phyloP scores from a whole-genome alignment of 2,797 vertebrate species.

The Propithecus perrieri region DNA sequence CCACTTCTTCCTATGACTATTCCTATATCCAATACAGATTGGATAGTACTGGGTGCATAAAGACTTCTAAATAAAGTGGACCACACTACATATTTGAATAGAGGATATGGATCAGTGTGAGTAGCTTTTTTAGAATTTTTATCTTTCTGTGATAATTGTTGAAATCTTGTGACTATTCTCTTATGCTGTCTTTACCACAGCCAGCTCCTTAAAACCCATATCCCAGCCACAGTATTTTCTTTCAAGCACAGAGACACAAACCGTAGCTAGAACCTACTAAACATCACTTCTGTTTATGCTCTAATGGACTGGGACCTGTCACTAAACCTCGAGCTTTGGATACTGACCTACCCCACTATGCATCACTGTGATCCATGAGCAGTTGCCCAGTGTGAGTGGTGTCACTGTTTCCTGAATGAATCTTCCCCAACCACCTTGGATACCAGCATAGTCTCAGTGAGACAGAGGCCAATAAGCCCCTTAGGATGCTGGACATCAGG shows the following conservation, averaged over 20 bases:
- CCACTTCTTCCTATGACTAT: neutral
- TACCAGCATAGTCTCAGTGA: neutral
- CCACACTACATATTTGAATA: neutral
- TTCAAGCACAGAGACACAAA: neutral
- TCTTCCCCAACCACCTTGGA: neutral
- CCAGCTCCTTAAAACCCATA: neutral
- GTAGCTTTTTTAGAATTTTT: neutral
- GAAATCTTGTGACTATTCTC: neutral
- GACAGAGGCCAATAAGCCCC: too few species aligned
- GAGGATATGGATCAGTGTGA: neutral
- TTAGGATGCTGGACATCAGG: neutral
- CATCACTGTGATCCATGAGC: too few species aligned
- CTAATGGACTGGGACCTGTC: neutral
- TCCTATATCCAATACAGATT: neutral
- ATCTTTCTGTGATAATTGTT: neutral
- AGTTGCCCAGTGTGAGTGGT: fast-evolving
- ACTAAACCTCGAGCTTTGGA: neutral
- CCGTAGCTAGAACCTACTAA: neutral
- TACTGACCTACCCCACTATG: neutral
- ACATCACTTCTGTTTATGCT: neutral
- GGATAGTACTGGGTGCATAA: too few species aligned
- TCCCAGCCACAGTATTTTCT: neutral
- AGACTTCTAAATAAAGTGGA: neutral
- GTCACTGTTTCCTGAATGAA: neutral
- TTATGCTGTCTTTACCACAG: neutral